Conservation (phyloP, 1,140 invertebrate species). For the Saccostrea glomerata region DNA sequence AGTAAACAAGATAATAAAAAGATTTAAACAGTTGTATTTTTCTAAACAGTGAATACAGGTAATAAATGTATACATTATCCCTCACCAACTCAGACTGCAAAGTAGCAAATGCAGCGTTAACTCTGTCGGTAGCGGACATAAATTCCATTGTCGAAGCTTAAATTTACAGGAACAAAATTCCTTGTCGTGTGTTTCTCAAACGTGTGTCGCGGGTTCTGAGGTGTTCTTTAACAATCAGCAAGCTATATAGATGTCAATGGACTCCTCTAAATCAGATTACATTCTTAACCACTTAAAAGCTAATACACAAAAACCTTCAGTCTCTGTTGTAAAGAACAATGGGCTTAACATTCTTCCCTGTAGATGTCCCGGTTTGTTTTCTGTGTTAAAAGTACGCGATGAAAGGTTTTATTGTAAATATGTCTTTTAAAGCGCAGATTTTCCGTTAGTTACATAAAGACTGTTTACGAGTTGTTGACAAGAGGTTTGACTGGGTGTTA, state of each 20-base stretch:
- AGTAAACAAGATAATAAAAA: too few relatives aligned
- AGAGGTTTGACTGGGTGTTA: not conserved
- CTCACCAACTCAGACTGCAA: slow-evolving; percentile 45
- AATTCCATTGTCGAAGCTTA: slow-evolving; percentile 36
- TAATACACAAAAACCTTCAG: slow-evolving; percentile 11
- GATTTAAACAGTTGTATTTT: too few relatives aligned
- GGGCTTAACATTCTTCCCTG: not conserved
- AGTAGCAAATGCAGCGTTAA: slow-evolving; percentile 42
- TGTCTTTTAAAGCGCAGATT: not conserved
- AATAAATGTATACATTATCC: not conserved
- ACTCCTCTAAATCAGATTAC: not conserved
- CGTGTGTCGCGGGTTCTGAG: not conserved
- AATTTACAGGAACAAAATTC: slow-evolving; percentile 29
- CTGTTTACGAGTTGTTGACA: slow-evolving; percentile 24
- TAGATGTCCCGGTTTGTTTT: not conserved
- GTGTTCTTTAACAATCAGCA: not conserved
- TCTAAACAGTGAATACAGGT: too few relatives aligned
- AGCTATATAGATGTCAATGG: not conserved
- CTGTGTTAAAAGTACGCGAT: slow-evolving; percentile 1
- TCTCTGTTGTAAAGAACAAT: not conserved
- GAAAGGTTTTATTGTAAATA: not conserved
- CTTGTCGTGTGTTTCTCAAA: not conserved
- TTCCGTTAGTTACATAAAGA: not conserved
- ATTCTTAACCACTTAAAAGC: slow-evolving; percentile 5
- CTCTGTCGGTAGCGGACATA: slow-evolving; percentile 37